phyloP scores from a whole-genome alignment of 2,888 invertebrate genomes.

The Orthonevra nobilis region DNA sequence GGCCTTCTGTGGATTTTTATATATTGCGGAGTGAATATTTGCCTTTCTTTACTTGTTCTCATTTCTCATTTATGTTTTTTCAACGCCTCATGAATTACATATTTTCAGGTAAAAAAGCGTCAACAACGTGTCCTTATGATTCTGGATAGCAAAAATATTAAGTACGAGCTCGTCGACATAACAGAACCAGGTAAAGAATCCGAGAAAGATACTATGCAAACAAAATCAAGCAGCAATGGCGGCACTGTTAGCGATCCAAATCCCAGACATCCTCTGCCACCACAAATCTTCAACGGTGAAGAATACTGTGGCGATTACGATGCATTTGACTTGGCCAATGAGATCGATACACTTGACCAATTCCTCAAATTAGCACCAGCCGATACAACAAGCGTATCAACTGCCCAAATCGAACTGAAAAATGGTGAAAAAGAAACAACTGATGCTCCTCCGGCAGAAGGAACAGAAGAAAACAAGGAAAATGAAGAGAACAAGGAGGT shows the following conservation, averaged over 20 bases:
- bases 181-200: slow-evolving; percentile 94
- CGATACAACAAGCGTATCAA: slow-evolving; percentile 79
- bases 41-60: too few relatives aligned
- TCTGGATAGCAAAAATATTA: slow-evolving; percentile 93
- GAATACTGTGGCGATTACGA: slow-evolving; percentile 95
- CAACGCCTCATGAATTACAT: too few relatives aligned
- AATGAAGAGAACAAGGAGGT: slow-evolving; percentile 74
- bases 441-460: slow-evolving; percentile 79
- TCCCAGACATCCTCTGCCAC: slow-evolving; percentile 91
- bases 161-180: slow-evolving; percentile 95
- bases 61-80: too few relatives aligned
- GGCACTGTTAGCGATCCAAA: slow-evolving; percentile 87
- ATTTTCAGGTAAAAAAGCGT: slow-evolving; percentile 92
- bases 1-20: too few relatives aligned
- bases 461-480: slow-evolving; percentile 76
- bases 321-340: slow-evolving; percentile 94
- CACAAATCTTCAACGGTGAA: slow-evolving; percentile 96
- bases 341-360: slow-evolving; percentile 92
- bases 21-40: too few relatives aligned
- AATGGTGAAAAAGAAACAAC: slow-evolving; percentile 76
- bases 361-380: slow-evolving; percentile 89
- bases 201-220: slow-evolving; percentile 95
- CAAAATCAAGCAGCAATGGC: slow-evolving; percentile 88
- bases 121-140: slow-evolving; percentile 97
- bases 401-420: slow-evolving; percentile 80